Base-by-base conservation (phyloP, 2,797 vertebrate genomes). In the Premnoplex brunnescens region DNA sequence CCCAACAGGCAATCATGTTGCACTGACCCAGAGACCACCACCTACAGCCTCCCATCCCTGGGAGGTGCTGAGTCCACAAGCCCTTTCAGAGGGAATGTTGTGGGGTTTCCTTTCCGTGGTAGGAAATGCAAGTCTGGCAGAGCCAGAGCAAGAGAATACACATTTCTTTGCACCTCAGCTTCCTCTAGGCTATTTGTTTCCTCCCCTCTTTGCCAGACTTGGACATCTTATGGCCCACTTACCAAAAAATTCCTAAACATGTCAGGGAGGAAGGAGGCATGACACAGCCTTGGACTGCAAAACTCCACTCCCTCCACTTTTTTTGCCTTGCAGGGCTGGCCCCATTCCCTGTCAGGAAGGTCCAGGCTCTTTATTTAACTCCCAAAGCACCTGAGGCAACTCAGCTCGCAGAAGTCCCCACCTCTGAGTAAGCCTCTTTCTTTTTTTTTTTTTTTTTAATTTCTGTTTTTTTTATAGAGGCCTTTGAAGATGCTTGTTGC, bases 401-500 rank as follows among this genome's bases (percentile, higher is more conserved):
- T 91, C 46, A 71, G 63, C 37, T 76, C 1, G 14, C 39, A 49
- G 51, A 92, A 91, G 21, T 48, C 43, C 43, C 71, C 46, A 81
- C 79, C 72, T 82, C 49, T 71, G 22, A 1, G 21, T 68, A 96
- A 94, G 64, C 43, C 39, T 79, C 62, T 59, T 82, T 30, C 13
- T 64, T 82, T 52, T 73, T 43, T 37, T 52, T 73, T 43, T 37
- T 59, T 9, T 78, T 27, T 67, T 36, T 22, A 58, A 67, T 81
- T 92, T 90, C n/a, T 51, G 74, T 15, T 41, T 21, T 54, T 51
- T 49, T 91, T 90, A 82, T 23, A 76, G 85, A 62, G 44, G 81
- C 76, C 77, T 97, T 96, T 97, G 95, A 97, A 97, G 95, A 96
- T 96, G 58, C 79, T 87, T 88, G 97, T 97, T 97, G 86, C 86